Percentiles rank a stretch among this genome's conserved stretches.
phyloP scores from a whole-genome alignment of 2,113 vertebrate species.

The Galeopterus variegatus region DNA sequence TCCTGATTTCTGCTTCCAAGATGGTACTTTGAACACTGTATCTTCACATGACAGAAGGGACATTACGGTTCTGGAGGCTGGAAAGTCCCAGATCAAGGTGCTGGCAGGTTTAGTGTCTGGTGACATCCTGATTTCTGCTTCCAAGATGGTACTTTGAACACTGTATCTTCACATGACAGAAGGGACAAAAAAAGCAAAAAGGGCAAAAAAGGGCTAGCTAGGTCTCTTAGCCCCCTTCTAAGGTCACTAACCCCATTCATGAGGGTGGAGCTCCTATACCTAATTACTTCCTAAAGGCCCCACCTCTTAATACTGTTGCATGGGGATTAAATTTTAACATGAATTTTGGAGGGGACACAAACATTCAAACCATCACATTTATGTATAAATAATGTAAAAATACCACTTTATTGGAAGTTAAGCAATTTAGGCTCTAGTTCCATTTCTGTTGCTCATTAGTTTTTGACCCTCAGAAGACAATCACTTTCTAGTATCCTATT shows the following conservation, averaged over 20 bases:
- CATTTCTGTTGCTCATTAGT: neutral
- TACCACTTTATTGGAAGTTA: neutral
- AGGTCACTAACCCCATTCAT: too few species aligned
- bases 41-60: neutral
- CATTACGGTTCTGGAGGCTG: neutral
- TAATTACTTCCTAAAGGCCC: too few species aligned
- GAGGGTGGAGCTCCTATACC: too few species aligned
- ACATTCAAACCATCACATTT: neutral
- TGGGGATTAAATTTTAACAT: neutral
- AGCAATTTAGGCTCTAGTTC: neutral
- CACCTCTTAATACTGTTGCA: neutral
- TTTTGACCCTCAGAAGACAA: neutral
- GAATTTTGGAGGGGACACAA: neutral
- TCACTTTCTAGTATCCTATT: constrained; percentile 1
- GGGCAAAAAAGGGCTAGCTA: neutral
- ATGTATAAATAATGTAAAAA: neutral
- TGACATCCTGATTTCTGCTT: neutral
- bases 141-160: neutral
- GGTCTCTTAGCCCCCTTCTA: neutral
- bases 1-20: neutral
- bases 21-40: neutral
- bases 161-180: neutral
- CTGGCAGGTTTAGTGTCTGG: neutral
- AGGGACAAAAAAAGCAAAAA: too few species aligned
- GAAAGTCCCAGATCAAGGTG: neutral